These are phyloP conservation scores for Megalops atlanticus DNA, from an alignment of 2,113 vertebrate species.

Conservation along the genomic window DNA sequence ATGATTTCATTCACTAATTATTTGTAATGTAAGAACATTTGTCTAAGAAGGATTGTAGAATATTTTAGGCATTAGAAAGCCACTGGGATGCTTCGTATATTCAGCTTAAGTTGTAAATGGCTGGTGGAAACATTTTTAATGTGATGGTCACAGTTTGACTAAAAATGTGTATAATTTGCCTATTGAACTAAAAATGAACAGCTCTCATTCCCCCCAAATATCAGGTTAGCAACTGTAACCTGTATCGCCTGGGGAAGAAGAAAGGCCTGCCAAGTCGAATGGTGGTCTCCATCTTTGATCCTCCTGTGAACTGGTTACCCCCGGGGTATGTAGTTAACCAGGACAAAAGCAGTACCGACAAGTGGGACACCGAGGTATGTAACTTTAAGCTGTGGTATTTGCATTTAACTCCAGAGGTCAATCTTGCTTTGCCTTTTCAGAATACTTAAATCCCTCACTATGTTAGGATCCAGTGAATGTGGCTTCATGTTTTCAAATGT, in stretches of 20 bases:
- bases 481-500: background rate
- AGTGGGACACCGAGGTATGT: conserved; percentile 89
- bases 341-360: conserved; percentile 87
- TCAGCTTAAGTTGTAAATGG: background rate
- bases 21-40: background rate
- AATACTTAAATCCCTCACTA: background rate
- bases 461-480: background rate
- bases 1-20: background rate
- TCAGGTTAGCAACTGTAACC: conserved; percentile 97
- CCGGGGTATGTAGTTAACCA: conserved; percentile 96
- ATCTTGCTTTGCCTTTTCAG: too few relatives aligned
- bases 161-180: background rate
- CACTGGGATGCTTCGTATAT: background rate
- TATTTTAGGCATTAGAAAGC: background rate
- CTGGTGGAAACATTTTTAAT: background rate
- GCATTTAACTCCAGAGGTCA: background rate
- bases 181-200: background rate
- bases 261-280: conserved; percentile 96
- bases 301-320: conserved; percentile 97
- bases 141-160: background rate
- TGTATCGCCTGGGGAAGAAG: conserved; percentile 97
- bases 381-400: conserved; percentile 11
- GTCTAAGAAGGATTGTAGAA: background rate
- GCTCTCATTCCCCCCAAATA: background rate
- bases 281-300: conserved; percentile 99